Conservation (phyloP, 1,140 invertebrate genomes). For the Heliconius hermathena region DNA sequence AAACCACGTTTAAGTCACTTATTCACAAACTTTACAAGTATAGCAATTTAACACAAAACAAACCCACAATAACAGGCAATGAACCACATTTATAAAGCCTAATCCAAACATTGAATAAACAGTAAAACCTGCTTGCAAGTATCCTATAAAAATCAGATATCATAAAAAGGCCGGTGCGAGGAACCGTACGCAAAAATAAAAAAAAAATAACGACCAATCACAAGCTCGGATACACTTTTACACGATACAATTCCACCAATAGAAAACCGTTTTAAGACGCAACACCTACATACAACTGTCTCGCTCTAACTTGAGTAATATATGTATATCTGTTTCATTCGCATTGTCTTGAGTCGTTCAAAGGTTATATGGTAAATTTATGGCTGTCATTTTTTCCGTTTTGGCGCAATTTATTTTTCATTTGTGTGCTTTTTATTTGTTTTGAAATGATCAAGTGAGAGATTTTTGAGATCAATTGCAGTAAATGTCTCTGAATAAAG, state of each 20-base stretch:
- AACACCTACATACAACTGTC: conserved; percentile 45
- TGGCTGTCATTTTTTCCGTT: conserved; percentile 47
- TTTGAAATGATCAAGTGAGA: conserved; percentile 43
- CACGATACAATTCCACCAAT: conserved; percentile 70
- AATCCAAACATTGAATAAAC: conserved; percentile 59
- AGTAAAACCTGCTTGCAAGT: conserved; percentile 60
- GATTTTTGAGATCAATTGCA: neutral
- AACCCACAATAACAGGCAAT: conserved; percentile 29
- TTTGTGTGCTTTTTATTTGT: conserved; percentile 46
- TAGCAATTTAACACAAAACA: conserved; percentile 18
- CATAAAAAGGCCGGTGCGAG: conserved; percentile 59
- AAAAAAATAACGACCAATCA: conserved; percentile 63
- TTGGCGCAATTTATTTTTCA: conserved; percentile 50
- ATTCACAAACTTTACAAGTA: neutral
- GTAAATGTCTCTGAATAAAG: neutral
- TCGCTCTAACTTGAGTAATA: conserved; percentile 49
- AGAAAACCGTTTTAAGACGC: conserved; percentile 58
- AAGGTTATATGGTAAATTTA: conserved; percentile 49
- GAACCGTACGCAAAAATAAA: conserved; percentile 51
- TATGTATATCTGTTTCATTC: conserved; percentile 36
- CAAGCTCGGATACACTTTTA: conserved; percentile 55
- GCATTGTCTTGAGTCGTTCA: conserved; percentile 40
- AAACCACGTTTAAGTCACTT: too few species aligned
- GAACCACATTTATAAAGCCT: conserved; percentile 35
- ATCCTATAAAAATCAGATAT: conserved; percentile 67